A percentile compares a stretch with the other conserved stretches of the same genome.
These are phyloP conservation scores for Mamestra brassicae DNA, from an alignment of 2,888 invertebrate genomes.

Conservation along the genomic window DNA sequence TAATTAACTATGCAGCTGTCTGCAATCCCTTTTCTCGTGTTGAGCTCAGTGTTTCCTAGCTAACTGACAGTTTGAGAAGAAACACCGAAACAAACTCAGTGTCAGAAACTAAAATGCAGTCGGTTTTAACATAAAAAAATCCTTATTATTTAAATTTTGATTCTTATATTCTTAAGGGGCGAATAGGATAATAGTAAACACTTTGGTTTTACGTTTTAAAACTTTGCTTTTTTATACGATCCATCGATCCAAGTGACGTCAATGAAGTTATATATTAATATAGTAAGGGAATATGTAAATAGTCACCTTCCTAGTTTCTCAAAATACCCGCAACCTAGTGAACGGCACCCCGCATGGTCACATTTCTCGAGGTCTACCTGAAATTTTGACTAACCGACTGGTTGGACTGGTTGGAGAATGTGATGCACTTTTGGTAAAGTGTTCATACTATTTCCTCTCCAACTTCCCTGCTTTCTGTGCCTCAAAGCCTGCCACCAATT, in stretches of 20 bases:
- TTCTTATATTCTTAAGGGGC: not conserved
- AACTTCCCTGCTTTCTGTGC: too few relatives aligned
- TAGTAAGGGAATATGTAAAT: too few relatives aligned
- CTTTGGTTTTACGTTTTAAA: not conserved
- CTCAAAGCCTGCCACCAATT: too few relatives aligned
- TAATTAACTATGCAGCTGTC: not conserved
- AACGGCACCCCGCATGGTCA: not conserved
- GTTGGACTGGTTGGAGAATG: too few relatives aligned
- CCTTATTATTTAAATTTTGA: not conserved
- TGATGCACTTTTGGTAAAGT: too few relatives aligned
- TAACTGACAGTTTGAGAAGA: conserved; percentile 33
- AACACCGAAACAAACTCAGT: conserved; percentile 38
- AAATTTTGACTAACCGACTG: too few relatives aligned
- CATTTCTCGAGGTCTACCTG: too few relatives aligned
- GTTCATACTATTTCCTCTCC: too few relatives aligned
- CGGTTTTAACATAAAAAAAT: not conserved
- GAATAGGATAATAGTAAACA: not conserved
- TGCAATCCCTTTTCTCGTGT: conserved; percentile 9
- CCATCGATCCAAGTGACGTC: not conserved
- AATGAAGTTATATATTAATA: too few relatives aligned
- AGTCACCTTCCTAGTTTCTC: not conserved
- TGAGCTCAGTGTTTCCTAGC: conserved; percentile 14
- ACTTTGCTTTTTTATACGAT: too few relatives aligned
- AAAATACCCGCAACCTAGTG: not conserved
- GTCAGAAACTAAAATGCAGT: conserved; percentile 12